Percentiles rank a stretch among this genome's conserved stretches.
Evolutionary conservation across 2,797 vertebrate species (phyloP).

Genomic region (Hoplostethus mediterraneus): DNA sequence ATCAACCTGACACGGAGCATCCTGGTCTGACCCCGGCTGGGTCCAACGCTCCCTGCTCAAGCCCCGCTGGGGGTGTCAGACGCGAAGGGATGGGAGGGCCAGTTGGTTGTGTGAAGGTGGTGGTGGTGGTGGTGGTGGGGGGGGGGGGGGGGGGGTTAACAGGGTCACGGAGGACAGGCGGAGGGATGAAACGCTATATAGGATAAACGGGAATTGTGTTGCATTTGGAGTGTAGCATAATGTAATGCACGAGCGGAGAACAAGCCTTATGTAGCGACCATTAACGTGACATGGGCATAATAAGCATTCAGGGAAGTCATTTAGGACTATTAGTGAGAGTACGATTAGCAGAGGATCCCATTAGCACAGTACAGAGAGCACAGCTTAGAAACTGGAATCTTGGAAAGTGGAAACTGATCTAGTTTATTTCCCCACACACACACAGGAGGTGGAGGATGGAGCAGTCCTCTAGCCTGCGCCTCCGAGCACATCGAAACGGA

Average conservation of each 20-base stretch:
- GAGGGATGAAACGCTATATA: slow-evolving; percentile 25
- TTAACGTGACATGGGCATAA: slow-evolving; percentile 59
- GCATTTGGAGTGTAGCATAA: not conserved
- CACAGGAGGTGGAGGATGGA: slow-evolving; percentile 15
- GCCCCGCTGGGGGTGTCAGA: slow-evolving; percentile 1
- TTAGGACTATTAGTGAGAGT: slow-evolving; percentile 69
- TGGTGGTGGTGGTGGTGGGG: too few relatives aligned
- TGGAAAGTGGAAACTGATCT: slow-evolving; percentile 21
- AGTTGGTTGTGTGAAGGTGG: not conserved
- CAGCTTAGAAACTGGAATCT: slow-evolving; percentile 32
- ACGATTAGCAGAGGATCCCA: slow-evolving; percentile 74
- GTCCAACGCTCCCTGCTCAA: not conserved
- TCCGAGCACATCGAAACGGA: slow-evolving; percentile 55
- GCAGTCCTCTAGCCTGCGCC: not conserved
- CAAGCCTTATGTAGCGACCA: slow-evolving; percentile 62
- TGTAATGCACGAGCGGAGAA: slow-evolving; percentile 34
- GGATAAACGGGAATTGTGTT: slow-evolving; percentile 33
- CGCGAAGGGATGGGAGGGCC: not conserved
- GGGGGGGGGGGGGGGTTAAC: slow-evolving; percentile 5
- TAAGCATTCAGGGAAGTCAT: slow-evolving; percentile 66
- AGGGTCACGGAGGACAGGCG: slow-evolving; percentile 11
- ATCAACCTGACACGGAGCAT: slow-evolving; percentile 35
- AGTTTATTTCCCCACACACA: slow-evolving; percentile 58
- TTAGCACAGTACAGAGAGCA: slow-evolving; percentile 69
- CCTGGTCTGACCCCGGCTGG: slow-evolving; percentile 4